A percentile compares a stretch with the other conserved stretches of the same genome.
Evolutionary conservation across 2,113 vertebrate genomes (phyloP).

Genomic region (Mobula birostris): DNA sequence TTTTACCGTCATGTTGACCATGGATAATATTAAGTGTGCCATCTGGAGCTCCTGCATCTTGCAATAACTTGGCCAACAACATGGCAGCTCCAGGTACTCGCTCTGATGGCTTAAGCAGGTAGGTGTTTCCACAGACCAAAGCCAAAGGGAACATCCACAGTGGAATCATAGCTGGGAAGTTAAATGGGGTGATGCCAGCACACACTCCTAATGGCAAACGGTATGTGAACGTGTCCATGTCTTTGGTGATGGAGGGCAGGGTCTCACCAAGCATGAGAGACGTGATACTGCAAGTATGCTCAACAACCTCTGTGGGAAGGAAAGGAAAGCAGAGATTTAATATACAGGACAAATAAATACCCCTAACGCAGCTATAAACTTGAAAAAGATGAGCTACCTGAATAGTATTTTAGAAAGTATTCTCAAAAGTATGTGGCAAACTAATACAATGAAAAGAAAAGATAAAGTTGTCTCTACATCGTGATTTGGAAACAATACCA

Average conservation of each 20-base stretch:
- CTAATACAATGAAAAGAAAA: background rate
- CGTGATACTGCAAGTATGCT: constrained; percentile 89
- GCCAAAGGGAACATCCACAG: constrained; percentile 98
- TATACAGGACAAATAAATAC: background rate
- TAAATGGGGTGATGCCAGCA: constrained; percentile 89
- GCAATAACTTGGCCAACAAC: constrained; percentile 82
- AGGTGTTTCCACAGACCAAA: constrained; percentile 93
- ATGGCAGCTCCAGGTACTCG: constrained; percentile 84
- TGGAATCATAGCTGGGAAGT: constrained; percentile 97
- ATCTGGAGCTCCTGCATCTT: constrained; percentile 85
- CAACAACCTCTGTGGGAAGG: constrained; percentile 81
- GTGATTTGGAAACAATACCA: background rate
- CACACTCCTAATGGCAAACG: constrained; percentile 87
- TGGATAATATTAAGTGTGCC: constrained; percentile 90
- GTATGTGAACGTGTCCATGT: constrained; percentile 92
- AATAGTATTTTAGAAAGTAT: background rate
- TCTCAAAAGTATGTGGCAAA: background rate
- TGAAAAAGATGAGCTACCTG: background rate
- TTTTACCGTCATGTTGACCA: constrained; percentile 79
- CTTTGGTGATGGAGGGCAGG: constrained; percentile 88
- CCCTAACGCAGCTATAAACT: background rate
- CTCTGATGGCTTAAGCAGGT: constrained; percentile 90
- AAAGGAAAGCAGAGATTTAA: background rate
- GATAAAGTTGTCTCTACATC: background rate
- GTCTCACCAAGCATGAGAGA: constrained; percentile 93